Conservation (phyloP, 2,888 invertebrate species). For the Acanthococcus lagerstroemiae region DNA sequence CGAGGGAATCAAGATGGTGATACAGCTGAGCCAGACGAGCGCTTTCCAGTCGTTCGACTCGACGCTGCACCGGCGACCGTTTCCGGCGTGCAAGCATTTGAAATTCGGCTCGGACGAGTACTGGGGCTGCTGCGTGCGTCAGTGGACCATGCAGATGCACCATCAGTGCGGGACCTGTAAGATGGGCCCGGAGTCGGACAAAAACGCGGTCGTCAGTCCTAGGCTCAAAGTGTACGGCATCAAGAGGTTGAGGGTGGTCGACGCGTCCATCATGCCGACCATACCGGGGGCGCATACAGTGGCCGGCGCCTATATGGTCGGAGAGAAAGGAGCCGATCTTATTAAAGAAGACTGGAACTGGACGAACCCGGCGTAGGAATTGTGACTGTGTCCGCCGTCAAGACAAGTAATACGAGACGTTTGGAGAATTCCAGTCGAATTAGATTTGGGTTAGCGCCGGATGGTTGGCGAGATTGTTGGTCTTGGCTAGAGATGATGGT, state of each 20-base stretch:
- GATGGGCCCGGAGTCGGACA: constrained; percentile 37
- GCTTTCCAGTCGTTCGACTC: constrained; percentile 48
- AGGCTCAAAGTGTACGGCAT: constrained; percentile 44
- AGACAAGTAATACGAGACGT: too few species aligned
- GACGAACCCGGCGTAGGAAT: too few species aligned
- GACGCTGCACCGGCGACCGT: constrained; percentile 48
- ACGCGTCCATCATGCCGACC: constrained; percentile 49
- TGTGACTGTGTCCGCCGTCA: too few species aligned
- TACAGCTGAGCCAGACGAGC: constrained; percentile 47
- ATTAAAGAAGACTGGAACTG: constrained; percentile 39
- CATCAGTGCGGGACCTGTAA: constrained; percentile 46
- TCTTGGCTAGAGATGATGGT: too few species aligned
- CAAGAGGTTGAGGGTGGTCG: constrained; percentile 45
- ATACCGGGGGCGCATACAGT: constrained; percentile 49
- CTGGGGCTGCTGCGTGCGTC: constrained; percentile 63
- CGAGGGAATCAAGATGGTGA: constrained; percentile 49
- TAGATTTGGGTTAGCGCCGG: too few species aligned
- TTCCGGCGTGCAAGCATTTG: constrained; percentile 57
- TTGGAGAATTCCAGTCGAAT: too few species aligned
- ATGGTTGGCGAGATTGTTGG: too few species aligned
- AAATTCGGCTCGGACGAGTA: constrained; percentile 56
- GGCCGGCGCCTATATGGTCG: constrained; percentile 49
- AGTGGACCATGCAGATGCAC: constrained; percentile 60
- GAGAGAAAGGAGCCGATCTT: constrained; percentile 49
- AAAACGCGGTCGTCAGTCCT: constrained; percentile 38